Conservation (phyloP, 1,140 invertebrate genomes). For the Drosophila subpulchrella region DNA sequence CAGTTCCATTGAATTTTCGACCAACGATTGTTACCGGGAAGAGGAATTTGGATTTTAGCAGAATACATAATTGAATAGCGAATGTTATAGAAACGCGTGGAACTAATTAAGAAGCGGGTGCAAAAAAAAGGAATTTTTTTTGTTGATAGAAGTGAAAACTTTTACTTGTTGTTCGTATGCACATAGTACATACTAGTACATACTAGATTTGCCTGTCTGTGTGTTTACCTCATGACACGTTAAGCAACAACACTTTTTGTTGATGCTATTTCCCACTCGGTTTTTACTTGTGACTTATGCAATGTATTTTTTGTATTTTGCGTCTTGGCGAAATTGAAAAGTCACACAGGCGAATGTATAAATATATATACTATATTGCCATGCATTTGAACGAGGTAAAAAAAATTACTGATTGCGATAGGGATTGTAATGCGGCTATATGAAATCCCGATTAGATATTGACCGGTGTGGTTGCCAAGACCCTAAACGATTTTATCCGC, state of each 20-base stretch:
- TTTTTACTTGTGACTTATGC: slow-evolving; percentile 71
- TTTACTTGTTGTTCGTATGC: slow-evolving; percentile 49
- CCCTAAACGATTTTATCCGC: slow-evolving; percentile 15
- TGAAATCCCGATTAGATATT: slow-evolving; percentile 37
- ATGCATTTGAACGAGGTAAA: background rate
- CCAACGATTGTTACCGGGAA: slow-evolving; percentile 10
- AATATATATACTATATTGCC: slow-evolving; percentile 2
- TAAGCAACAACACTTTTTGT: slow-evolving; percentile 52
- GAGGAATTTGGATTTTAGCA: background rate
- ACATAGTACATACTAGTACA: slow-evolving; percentile 16
- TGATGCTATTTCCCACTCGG: slow-evolving; percentile 49
- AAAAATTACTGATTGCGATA: slow-evolving; percentile 4
- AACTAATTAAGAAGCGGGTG: slow-evolving; percentile 64
- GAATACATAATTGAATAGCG: slow-evolving; percentile 18
- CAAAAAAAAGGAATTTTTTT: slow-evolving; percentile 22
- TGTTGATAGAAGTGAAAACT: slow-evolving; percentile 37
- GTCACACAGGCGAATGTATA: slow-evolving; percentile 29
- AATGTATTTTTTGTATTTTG: slow-evolving; percentile 73
- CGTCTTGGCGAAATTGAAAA: slow-evolving; percentile 67
- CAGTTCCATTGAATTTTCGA: slow-evolving; percentile 38
- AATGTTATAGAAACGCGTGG: slow-evolving; percentile 50
- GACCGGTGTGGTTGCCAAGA: background rate
- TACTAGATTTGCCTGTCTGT: slow-evolving; percentile 16
- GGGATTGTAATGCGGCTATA: slow-evolving; percentile 1
- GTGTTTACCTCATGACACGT: slow-evolving; percentile 31